Evolutionary conservation across 1,140 invertebrate genomes (phyloP), one percentile per base, ranked within the genome.

Genomic region (Agrilus planipennis): DNA sequence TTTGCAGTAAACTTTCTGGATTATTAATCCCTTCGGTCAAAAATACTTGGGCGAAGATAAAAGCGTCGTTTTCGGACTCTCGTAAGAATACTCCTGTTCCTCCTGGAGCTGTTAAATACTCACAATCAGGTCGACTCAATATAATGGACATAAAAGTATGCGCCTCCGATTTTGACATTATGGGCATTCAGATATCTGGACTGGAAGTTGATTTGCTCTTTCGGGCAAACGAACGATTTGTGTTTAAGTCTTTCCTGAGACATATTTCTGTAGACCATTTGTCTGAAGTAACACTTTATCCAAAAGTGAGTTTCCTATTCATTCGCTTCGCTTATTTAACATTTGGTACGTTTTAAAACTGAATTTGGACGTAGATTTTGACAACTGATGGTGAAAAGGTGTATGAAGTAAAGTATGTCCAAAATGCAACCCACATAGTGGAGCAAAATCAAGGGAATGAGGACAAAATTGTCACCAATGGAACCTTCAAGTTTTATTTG

Each of bases 141-240:
- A 73, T 76, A 37, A 53, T 84, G 2, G 66, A 65, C 11, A 42
- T 78, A 6, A 72, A 63, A 46, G 66, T 85, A 14, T 81, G 77
- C 47, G 79, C 83, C 53, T 72, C 75, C 17, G 82, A 86, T 46
- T 68, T 74, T 22, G 75, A 81, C 47, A 68, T 85, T 29, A 63
- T 84, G 34, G 73, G 80, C 47, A 65, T 84, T 10, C 72, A 76
- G 34, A 56, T 79, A 23, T 50, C 59, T 39, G 75, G 78, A 1
- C 52, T 85, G n/a, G 81, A 86, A 60, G 75, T 77, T 48, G 74
- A 81, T 65, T 79, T 79, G 53, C 70, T 83, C 38, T 81, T 84
- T 54, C 77, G 83, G 60, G 80, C 80, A n/a, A 80, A 85, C 53
- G 81, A 85, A 49, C 68, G 80, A 48, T 81, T 83, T 64, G 76